phyloP scores from a whole-genome alignment of 2,888 invertebrate species.

The Himalopsyche japonica region DNA sequence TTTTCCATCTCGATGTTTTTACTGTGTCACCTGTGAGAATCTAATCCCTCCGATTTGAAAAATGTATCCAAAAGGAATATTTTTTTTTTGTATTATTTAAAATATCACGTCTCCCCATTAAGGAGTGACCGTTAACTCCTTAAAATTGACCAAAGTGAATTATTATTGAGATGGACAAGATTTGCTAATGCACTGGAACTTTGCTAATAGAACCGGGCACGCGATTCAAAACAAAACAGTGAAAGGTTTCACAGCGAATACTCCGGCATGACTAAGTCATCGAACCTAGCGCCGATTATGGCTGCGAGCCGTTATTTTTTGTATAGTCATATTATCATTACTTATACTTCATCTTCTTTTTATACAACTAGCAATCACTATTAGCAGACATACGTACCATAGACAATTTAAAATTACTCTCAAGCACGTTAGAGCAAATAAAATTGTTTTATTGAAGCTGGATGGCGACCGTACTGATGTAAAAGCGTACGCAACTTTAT shows the following conservation, averaged over 20 bases:
- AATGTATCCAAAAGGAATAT: no score
- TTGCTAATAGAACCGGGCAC: not conserved
- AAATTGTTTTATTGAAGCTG: not conserved
- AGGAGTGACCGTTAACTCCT: no score
- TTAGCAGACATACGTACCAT: not conserved
- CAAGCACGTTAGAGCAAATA: not conserved
- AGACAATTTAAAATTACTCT: not conserved
- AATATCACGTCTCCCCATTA: no score
- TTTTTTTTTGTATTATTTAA: not conserved
- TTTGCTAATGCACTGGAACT: no score
- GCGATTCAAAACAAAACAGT: not conserved
- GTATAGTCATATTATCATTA: not conserved
- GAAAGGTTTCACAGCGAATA: not conserved
- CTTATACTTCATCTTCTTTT: not conserved
- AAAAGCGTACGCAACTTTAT: not conserved
- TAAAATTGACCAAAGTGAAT: not conserved
- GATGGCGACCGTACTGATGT: not conserved
- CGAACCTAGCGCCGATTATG: not conserved
- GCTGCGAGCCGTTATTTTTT: not conserved
- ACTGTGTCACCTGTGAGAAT: no score
- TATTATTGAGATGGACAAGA: not conserved
- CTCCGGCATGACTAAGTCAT: not conserved
- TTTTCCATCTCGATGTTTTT: no score
- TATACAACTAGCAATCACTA: not conserved
- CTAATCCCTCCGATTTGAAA: no score